Conservation (phyloP, 2,113 vertebrate species). For the Epinephelus lanceolatus region DNA sequence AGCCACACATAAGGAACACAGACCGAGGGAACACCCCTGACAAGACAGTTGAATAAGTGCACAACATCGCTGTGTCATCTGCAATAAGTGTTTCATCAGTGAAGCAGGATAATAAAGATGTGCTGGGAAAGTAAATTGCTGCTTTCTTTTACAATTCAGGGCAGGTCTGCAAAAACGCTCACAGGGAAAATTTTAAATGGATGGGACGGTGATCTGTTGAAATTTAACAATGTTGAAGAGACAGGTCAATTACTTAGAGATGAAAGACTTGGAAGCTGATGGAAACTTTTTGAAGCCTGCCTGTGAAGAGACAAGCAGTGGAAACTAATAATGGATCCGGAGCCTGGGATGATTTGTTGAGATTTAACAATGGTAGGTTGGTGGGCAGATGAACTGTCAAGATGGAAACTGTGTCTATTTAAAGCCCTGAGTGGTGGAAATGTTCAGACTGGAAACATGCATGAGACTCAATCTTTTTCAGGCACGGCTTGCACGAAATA, state of each 20-base stretch:
- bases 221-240: conserved; percentile 64
- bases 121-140: conserved; percentile 26
- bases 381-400: conserved; percentile 77
- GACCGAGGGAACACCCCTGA: conserved; percentile 6
- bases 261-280: conserved; percentile 64
- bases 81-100: conserved; percentile 26
- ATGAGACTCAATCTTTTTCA: conserved; percentile 68
- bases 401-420: conserved; percentile 82
- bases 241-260: conserved; percentile 54
- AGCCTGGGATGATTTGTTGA: conserved; percentile 68
- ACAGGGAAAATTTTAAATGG: conserved; percentile 20
- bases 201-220: conserved; percentile 59
- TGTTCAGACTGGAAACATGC: conserved; percentile 73
- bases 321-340: conserved; percentile 71
- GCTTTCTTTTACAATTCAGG: conserved; percentile 51
- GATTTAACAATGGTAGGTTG: conserved; percentile 78
- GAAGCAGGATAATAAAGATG: conserved; percentile 26
- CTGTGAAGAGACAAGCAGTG: conserved; percentile 68
- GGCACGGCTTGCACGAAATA: conserved; percentile 59
- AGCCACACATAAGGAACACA: neutral
- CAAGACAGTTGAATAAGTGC: conserved; percentile 27
- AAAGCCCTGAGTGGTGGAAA: conserved; percentile 73
- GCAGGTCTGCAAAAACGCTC: conserved; percentile 66
- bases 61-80: conserved; percentile 35
- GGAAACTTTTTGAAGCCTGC: conserved; percentile 59